Conservation (phyloP, 2,888 invertebrate genomes). For the Drosophila gaucha region DNA sequence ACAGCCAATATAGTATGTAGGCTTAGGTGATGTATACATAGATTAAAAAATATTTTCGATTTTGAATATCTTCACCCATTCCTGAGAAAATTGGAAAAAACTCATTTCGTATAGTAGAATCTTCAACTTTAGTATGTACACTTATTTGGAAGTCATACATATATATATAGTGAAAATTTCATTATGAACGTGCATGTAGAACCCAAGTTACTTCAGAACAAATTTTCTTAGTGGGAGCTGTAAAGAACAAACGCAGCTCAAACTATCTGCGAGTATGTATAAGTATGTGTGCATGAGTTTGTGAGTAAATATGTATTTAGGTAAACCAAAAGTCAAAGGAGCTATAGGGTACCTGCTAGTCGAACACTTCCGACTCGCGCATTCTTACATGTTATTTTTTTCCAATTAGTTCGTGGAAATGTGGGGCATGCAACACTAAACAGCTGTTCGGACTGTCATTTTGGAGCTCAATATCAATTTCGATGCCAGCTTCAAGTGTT, state of each 20-base stretch:
- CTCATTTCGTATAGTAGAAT: neutral
- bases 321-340: too few species aligned
- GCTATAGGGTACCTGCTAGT: neutral
- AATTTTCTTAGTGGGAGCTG: neutral
- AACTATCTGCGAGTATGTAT: too few species aligned
- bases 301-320: neutral
- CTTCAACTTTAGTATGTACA: neutral
- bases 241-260: neutral
- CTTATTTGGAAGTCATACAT: neutral
- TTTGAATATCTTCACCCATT: neutral
- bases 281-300: neutral
- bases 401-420: conserved; percentile 42
- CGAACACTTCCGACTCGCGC: neutral
- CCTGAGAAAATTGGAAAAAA: too few species aligned
- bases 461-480: conserved; percentile 1
- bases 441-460: conserved; percentile 14
- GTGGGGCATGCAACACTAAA: conserved; percentile 42
- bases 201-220: neutral
- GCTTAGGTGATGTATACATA: neutral
- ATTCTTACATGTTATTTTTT: neutral
- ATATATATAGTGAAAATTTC: neutral
- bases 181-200: neutral
- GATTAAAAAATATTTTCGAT: neutral
- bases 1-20: neutral
- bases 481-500: conserved; percentile 20